Evolutionary conservation across 1,140 invertebrate genomes (phyloP).

Genomic region (Cherax destructor): DNA sequence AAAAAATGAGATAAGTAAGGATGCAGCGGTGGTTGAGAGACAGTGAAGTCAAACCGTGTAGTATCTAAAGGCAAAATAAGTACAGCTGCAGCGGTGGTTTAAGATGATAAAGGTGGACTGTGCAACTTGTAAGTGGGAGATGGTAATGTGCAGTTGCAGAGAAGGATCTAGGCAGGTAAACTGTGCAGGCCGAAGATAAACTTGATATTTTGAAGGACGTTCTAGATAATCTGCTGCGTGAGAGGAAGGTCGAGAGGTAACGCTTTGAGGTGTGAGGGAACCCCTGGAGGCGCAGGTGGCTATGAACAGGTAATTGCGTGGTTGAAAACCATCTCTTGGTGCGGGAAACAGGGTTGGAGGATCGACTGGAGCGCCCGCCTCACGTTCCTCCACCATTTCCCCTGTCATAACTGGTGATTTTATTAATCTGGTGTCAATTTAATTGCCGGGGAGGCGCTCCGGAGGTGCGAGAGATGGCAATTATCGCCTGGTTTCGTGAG

Average conservation of each 20-base stretch:
- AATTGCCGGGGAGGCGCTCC: not conserved
- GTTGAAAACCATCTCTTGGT: not conserved
- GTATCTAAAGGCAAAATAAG: too few species aligned
- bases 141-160: not conserved
- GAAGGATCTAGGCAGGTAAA: not conserved
- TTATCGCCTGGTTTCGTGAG: not conserved
- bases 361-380: not conserved
- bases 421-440: conserved; percentile 30
- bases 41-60: too few species aligned
- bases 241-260: not conserved
- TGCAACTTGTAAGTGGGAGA: too few species aligned
- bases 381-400: conserved; percentile 8
- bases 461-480: not conserved
- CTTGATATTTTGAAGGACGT: not conserved
- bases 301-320: not conserved
- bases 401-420: conserved; percentile 19
- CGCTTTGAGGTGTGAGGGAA: not conserved
- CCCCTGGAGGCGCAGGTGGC: not conserved
- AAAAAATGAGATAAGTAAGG: too few species aligned
- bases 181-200: not conserved
- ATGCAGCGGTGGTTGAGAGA: too few species aligned
- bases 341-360: not conserved
- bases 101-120: too few species aligned
- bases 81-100: too few species aligned
- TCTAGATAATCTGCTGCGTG: not conserved